These are phyloP conservation scores for Drosophila fungiperda DNA, from an alignment of 2,888 invertebrate species.

Conservation along the genomic window DNA sequence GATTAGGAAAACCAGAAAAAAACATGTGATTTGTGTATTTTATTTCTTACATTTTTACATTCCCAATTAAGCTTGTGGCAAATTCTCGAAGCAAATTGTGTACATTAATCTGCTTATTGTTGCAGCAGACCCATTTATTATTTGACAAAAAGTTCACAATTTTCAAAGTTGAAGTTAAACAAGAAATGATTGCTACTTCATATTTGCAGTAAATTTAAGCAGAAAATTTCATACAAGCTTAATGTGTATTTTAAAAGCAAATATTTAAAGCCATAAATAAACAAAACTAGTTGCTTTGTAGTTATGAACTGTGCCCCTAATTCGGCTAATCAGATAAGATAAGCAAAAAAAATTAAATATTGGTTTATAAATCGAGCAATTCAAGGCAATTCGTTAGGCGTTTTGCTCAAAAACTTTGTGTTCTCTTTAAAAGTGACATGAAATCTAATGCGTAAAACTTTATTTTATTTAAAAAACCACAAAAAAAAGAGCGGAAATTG, in stretches of 20 bases:
- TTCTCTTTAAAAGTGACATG: constrained; percentile 9
- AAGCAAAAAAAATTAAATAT: neutral
- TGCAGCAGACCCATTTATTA: neutral
- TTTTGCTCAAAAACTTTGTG: constrained; percentile 8
- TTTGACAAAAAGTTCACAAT: neutral
- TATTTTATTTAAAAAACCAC: neutral
- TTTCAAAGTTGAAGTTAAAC: neutral
- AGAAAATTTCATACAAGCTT: neutral
- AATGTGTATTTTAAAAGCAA: neutral
- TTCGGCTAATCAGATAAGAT: constrained; percentile 35
- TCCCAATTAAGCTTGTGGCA: neutral
- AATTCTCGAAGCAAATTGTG: neutral
- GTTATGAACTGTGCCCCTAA: neutral
- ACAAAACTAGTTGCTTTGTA: neutral
- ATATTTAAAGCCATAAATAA: neutral
- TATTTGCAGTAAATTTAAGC: neutral
- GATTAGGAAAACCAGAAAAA: constrained; percentile 16
- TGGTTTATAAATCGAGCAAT: neutral
- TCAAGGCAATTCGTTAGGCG: neutral
- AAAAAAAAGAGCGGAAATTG: constrained; percentile 52
- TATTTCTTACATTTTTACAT: neutral
- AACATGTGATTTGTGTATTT: constrained; percentile 49
- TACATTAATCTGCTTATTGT: neutral
- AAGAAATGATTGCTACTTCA: neutral
- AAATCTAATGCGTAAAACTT: constrained; percentile 15